Base-by-base conservation (phyloP, 2,888 invertebrate genomes). In the Drosophila borealis region DNA sequence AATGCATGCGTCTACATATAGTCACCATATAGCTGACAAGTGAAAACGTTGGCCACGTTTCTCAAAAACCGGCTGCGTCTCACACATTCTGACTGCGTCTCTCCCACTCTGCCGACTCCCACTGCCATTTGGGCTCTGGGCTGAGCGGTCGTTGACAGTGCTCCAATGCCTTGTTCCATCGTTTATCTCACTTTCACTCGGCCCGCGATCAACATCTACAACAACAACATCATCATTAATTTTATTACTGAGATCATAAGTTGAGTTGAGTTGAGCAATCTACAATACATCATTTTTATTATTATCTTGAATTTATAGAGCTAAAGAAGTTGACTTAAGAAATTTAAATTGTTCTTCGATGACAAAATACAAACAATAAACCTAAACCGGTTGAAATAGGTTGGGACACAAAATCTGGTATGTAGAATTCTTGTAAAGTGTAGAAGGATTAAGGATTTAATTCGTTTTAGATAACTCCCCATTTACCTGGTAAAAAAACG, bases 161-260 rank as follows among this genome's bases (percentile, higher is more conserved):
- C 61, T 42, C 37, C 29, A 50, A 41, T 50, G 37, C 33, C 37
- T 45, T 5, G 33, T 25, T 34, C 34, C 41, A 63, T 37, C 25
- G 44, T n/a, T 48, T 50, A 62, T 60, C 74, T 74, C 68, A 74
- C 74, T 74, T 74, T 74, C 74, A 74, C 74, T 74, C 33, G 46
- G 4, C 33, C 36, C 36, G 49, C 36, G 36, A 63, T 13, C 63
- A 50, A n/a, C 49, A 56, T 50, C 9, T 50, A 2, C 37, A 11
- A 13, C 36, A 36, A 37, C 42, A 44, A 11, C n/a, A 29, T 8
- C 8, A 25, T 25, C 8, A 29, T 29, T 8, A 2, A 8, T 8
- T 0, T 29, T 29, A 29, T 8, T 29, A 29, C 29, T 29, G 29
- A 8, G 29, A 8, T 8, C 29, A 29, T 8, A 25, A 25, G 29